phyloP scores from a whole-genome alignment of 2,113 vertebrate species.

The Platycercus adscitus region DNA sequence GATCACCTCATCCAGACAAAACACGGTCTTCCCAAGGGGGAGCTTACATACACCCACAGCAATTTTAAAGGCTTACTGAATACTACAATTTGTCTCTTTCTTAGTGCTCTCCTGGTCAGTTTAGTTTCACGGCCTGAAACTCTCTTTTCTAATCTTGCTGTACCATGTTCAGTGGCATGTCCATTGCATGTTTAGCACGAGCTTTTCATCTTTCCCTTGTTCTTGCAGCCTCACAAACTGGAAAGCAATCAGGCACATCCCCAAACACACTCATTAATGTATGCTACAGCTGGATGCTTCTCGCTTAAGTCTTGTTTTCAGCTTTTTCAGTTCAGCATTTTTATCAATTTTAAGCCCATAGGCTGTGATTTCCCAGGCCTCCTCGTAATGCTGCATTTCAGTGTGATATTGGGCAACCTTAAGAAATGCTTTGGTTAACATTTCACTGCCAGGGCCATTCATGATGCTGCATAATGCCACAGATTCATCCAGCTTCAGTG shows the following conservation, averaged over 20 bases:
- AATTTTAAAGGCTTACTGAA: background rate
- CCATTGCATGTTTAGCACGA: background rate
- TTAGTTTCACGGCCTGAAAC: background rate
- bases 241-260: background rate
- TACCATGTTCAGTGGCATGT: background rate
- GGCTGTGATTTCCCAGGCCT: slow-evolving; percentile 83
- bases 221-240: background rate
- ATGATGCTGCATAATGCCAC: slow-evolving; percentile 75
- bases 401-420: slow-evolving; percentile 73
- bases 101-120: background rate
- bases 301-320: slow-evolving; percentile 81
- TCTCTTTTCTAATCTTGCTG: background rate
- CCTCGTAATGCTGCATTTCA: slow-evolving; percentile 70
- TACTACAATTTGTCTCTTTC: background rate
- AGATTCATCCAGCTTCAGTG: slow-evolving; percentile 77
- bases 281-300: slow-evolving; percentile 83
- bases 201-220: background rate
- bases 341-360: slow-evolving; percentile 82
- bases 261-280: slow-evolving; percentile 70
- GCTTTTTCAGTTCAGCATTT: slow-evolving; percentile 78
- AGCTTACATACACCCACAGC: background rate
- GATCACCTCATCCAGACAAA: background rate
- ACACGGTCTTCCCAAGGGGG: background rate
- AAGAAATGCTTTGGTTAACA: slow-evolving; percentile 75
- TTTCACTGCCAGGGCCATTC: slow-evolving; percentile 65